Conservation (phyloP, 35 echinoderm and acorn worm species). For the Heliocidaris erythrogramma region DNA sequence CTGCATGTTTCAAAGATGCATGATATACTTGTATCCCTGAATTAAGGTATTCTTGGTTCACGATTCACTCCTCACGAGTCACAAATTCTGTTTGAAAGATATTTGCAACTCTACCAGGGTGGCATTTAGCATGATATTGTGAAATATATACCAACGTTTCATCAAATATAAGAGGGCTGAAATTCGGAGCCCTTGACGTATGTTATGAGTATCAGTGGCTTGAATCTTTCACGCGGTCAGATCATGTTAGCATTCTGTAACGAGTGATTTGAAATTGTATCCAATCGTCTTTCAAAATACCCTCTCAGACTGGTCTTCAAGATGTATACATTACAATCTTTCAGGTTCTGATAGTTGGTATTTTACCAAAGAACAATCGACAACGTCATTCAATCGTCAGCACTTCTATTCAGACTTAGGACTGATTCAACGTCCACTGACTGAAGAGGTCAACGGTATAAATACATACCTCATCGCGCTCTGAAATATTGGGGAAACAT, state of each 20-base stretch:
- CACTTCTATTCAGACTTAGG: not conserved
- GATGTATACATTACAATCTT: constrained; percentile 14
- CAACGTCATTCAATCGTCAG: not conserved
- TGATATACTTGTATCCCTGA: too few relatives aligned
- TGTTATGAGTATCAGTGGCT: not conserved
- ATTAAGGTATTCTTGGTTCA: too few relatives aligned
- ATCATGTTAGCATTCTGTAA: not conserved
- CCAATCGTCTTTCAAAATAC: not conserved
- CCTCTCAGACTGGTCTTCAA: not conserved
- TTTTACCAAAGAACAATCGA: not conserved
- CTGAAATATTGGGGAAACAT: not conserved
- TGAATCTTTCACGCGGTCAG: not conserved
- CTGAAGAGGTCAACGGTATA: not conserved
- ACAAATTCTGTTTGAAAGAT: too few relatives aligned
- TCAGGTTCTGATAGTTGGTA: not conserved
- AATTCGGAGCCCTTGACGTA: not conserved
- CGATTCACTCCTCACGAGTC: too few relatives aligned
- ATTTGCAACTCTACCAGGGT: too few relatives aligned
- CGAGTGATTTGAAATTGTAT: not conserved
- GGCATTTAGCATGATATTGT: not conserved
- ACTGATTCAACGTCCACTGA: not conserved
- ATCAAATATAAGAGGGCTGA: not conserved
- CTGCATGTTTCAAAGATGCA: too few relatives aligned
- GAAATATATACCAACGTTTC: not conserved
- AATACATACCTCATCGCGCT: not conserved